Evolutionary conservation across 2,113 vertebrate species (phyloP), one percentile per base, ranked within the genome.

Genomic region (Sisor rabdophorus): DNA sequence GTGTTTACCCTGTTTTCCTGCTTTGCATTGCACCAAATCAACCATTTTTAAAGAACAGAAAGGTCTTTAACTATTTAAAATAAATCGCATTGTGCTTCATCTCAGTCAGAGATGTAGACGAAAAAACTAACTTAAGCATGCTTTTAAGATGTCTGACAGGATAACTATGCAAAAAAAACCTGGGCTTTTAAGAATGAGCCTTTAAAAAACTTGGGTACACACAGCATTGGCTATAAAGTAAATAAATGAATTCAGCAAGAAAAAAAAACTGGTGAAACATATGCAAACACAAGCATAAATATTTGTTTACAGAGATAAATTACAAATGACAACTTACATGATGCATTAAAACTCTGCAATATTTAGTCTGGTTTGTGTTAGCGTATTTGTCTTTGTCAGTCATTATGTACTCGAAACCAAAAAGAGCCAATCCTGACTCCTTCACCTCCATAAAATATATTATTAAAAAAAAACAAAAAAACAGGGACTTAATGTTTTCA

Each of bases 301-400:
- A 92, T 91, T 91, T 90, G 90, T 91, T 87, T 90, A 91, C 90
- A 91, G 87, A 91, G 85, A 90, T 90, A 92, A 87, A 17, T 88
- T 90, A 91, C 89, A 79, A 91, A 91, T 91, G 90, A 91, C 90
- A 90, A 91, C 50, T 91, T 90, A 92, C 87, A 86, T 90, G 89
- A 89, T 89, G 89, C 91, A 91, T 85, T 89, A 87, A 90, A 90
- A 89, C 87, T 89, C 89, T 88, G 85, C 85, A 88, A 89, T 87
- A 86, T 88, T 93, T 89, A 94, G 92, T 94, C 92, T 93, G 92
- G 90, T 92, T 93, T 86, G 87, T 83, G 90, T 91, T 92, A 87
- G 90, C 94, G 92, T 94, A 92, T 92, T 85, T 87, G 86, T 93
- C 90, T 93, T 84, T 87, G 86, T 93, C 90, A 86, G 91, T 84